phyloP scores from a whole-genome alignment of 2,113 vertebrate species.

The Marmota monax region DNA sequence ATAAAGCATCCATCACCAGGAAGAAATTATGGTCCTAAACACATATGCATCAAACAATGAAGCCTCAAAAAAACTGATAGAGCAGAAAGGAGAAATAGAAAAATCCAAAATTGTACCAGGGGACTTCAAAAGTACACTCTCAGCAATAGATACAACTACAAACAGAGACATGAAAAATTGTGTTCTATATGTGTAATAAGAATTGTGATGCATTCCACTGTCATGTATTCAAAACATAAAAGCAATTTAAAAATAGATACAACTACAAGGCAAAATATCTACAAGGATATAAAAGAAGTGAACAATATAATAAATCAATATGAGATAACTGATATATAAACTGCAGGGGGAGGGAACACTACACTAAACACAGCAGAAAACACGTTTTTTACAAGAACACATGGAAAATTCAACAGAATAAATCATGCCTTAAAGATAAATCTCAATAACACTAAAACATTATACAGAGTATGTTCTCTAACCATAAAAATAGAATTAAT shows the following conservation, averaged over 20 bases:
- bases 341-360: neutral
- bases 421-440: neutral
- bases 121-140: neutral
- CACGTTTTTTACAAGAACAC: neutral
- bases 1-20: neutral
- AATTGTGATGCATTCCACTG: no score
- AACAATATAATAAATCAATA: neutral
- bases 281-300: neutral
- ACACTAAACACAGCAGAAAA: neutral
- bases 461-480: neutral
- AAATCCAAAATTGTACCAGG: neutral
- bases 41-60: neutral
- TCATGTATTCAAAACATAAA: no score
- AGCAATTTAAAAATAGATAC: neutral
- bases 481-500: neutral
- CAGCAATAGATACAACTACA: neutral
- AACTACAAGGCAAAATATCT: neutral
- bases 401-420: neutral
- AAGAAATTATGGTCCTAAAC: neutral
- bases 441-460: neutral
- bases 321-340: neutral
- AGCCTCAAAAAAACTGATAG: neutral
- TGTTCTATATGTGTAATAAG: no score
- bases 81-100: neutral
- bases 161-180: neutral